These are phyloP conservation scores for Papilio machaon DNA, from an alignment of 1,140 invertebrate genomes.

Conservation along the genomic window DNA sequence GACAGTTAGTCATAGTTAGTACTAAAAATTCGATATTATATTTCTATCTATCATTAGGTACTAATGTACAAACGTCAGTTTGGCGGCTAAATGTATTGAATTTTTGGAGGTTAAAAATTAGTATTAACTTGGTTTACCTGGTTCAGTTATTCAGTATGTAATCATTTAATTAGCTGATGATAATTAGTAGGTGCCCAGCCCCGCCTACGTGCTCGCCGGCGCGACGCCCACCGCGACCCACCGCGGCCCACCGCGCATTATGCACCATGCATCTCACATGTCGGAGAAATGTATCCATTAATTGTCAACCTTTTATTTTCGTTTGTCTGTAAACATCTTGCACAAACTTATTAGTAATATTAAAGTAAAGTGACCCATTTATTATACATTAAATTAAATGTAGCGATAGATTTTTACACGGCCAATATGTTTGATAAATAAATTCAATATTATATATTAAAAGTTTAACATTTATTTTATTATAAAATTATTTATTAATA, in stretches of 20 bases:
- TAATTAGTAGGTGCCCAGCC: conserved; percentile 49
- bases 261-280: conserved; percentile 44
- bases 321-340: conserved; percentile 15
- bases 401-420: not conserved
- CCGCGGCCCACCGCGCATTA: conserved; percentile 42
- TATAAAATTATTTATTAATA: conserved; percentile 7
- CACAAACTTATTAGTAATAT: not conserved
- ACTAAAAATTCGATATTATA: too few relatives aligned
- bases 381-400: conserved; percentile 3
- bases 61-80: not conserved
- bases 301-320: conserved; percentile 29
- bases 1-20: too few relatives aligned
- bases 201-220: conserved; percentile 44
- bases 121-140: not conserved
- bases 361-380: not conserved
- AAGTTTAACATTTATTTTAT: not conserved
- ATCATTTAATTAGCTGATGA: conserved; percentile 44
- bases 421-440: conserved; percentile 12
- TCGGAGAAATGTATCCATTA: conserved; percentile 31
- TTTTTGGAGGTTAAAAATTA: not conserved
- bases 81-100: not conserved
- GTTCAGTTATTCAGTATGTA: conserved; percentile 41
- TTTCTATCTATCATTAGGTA: not conserved
- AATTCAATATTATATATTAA: not conserved
- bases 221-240: conserved; percentile 40